Base-by-base conservation (phyloP, 1,140 invertebrate genomes). In the Elysia chlorotica region DNA sequence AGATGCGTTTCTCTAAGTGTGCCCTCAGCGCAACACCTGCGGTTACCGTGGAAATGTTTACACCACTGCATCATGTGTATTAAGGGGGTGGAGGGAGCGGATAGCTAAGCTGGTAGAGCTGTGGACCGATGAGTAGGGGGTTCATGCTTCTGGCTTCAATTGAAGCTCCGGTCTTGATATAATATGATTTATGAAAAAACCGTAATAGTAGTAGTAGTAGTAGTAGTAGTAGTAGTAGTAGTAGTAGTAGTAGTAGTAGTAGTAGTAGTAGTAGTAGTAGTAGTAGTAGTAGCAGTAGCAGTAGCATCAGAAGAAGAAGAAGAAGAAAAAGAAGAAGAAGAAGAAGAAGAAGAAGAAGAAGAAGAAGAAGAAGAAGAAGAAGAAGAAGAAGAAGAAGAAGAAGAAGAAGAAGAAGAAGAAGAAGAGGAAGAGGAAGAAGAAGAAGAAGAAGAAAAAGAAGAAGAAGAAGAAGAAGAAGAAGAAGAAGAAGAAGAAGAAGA, bases 211-310 rank as follows among this genome's bases (percentile, higher is more conserved):
- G 61, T 35, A 63, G 61, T 63, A 63, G 28, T 30, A 63, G 6
- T 63, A 63, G 61, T 63, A 63, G 6, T 30, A 63, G 28, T 63
- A 14, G 28, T 30, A 63, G 61, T 63, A 63, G 61, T 63, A 14
- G 61, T 63, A 14, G 41, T 63, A 6, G 61, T 63, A 63, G 61
- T 63, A 6, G 28, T 63, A 63, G 61, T 14, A 63, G 61, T 63
- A 63, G 61, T 63, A 63, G 61, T 6, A 63, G 61, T 63, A 6
- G 61, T 30, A 63, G 61, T 14, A 63, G 61, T 30, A 63, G 61
- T 30, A 63, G 61, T 63, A 63, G 31, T 63, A 63, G 61, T 63
- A 63, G 61, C 33, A 63, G 31, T 63, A 25, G 35, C n/a, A n/a
- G 23, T n/a, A 25, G 36, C 5, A 36, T 5, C 14, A 25, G 65